Evolutionary conservation across 2,113 vertebrate species (phyloP).

Genomic region (Centropus unirufus): DNA sequence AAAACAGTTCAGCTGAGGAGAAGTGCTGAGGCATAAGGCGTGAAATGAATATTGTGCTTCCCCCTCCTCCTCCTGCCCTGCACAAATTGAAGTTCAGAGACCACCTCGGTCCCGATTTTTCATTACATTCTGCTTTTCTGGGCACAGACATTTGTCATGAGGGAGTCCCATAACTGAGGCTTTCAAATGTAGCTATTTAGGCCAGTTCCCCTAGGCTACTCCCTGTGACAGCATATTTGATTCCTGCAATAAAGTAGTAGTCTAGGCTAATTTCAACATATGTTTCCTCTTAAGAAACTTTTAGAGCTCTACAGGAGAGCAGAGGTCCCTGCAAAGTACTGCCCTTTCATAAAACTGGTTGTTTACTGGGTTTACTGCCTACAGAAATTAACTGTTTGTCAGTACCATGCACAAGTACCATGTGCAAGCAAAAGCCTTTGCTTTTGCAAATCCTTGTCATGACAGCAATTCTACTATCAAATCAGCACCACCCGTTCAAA

Average conservation of each 20-base stretch:
- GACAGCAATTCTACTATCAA: background rate
- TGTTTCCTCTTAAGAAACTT: background rate
- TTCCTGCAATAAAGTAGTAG: background rate
- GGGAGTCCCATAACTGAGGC: background rate
- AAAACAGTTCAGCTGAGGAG: background rate
- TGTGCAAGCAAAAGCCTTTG: accelerated
- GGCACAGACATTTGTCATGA: background rate
- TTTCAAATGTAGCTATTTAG: background rate
- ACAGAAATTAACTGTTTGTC: accelerated
- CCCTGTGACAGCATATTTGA: accelerated
- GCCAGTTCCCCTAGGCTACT: background rate
- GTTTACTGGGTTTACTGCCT: background rate
- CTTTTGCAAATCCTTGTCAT: background rate
- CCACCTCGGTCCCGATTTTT: background rate
- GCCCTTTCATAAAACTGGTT: background rate
- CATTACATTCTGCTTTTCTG: background rate
- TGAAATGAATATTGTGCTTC: background rate
- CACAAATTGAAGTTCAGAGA: background rate
- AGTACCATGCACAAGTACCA: accelerated
- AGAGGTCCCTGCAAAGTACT: background rate
- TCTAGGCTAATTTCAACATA: background rate
- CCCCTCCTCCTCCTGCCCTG: background rate
- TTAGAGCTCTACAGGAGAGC: background rate
- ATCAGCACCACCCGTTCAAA: background rate
- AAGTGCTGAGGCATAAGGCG: background rate